Evolutionary conservation across 2,888 invertebrate species (phyloP), one percentile per base, ranked within the genome.

Genomic region (Calliphora vomitoria): DNA sequence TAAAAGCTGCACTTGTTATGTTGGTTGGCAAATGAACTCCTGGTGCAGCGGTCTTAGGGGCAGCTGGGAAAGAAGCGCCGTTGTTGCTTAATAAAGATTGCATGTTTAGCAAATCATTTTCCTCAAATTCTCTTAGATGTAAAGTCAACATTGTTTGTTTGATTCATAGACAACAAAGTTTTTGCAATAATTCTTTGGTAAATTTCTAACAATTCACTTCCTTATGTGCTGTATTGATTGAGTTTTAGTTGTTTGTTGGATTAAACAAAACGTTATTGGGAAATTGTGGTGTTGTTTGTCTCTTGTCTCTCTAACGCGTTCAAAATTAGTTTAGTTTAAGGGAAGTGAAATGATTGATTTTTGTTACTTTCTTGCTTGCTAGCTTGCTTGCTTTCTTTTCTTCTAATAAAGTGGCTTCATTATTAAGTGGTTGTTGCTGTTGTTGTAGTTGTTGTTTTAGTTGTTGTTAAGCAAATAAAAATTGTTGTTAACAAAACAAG

Each of bases 91-190:
- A 11, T 55, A 81, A 35, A 62, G 87, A 75, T 79, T 82, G 62
- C 87, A 87, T 87, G 38, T 82, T 82, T 87, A 87, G 79, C 79
- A 85, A 79, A 87, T 87, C 87, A 87, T 87, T 85, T 85, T 87
- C 41, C 58, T 50, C 58, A 53, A 62, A 71, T 47, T 58, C 64
- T n/a, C 55, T 60, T 74, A 66, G 31, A 25, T 76, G 66, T 74
- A 74, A 75, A 69, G 74, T 50, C 82, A 85, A 82, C 87, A 87
- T 87, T 79, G 81, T 86, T 71, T 83, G 38, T 55, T 69, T 6
- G 53, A 85, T 69, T 58, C 85, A 87, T 87, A 25, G 25, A 35
- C 62, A 78, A 71, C 35, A 80, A 75, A 69, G 60, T 58, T 58
- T n/a, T 13, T n/a, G 62, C 72, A 78, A 74, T 35, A 62, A 53